Conservation (phyloP, 1,140 invertebrate genomes). For the Helicoverpa armigera region DNA sequence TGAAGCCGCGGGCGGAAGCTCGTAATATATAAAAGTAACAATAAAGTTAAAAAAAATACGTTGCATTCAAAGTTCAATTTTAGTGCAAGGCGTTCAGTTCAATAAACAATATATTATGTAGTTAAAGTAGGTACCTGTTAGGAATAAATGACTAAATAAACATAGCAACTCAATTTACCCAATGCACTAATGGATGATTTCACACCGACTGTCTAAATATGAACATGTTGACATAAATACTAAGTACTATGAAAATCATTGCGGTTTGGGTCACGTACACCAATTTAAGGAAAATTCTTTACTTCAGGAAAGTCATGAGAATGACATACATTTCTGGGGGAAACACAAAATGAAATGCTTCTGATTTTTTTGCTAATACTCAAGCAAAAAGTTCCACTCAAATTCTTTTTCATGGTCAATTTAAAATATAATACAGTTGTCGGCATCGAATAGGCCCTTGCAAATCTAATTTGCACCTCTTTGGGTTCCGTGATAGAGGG, state of each 20-base stretch:
- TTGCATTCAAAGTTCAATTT: not conserved
- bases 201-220: not conserved
- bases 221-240: not conserved
- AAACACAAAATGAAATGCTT: not conserved
- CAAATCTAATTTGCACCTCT: slow-evolving; percentile 79
- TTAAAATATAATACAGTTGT: slow-evolving; percentile 82
- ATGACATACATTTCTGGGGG: not conserved
- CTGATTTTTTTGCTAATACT: slow-evolving; percentile 40
- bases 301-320: not conserved
- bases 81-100: not conserved
- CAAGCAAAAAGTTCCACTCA: slow-evolving; percentile 54
- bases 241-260: not conserved
- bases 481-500: slow-evolving; percentile 40
- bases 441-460: slow-evolving; percentile 68
- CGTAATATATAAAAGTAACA: too few species aligned
- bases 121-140: too few species aligned
- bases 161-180: too few species aligned
- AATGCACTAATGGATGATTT: not conserved
- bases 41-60: not conserved
- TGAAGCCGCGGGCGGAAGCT: too few species aligned
- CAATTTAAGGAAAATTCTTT: not conserved
- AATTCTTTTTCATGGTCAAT: slow-evolving; percentile 83
- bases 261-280: not conserved
- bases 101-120: too few species aligned
- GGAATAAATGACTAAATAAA: too few species aligned